These are phyloP conservation scores for Frankliniella fusca DNA, from an alignment of 2,888 invertebrate genomes.

Conservation along the genomic window DNA sequence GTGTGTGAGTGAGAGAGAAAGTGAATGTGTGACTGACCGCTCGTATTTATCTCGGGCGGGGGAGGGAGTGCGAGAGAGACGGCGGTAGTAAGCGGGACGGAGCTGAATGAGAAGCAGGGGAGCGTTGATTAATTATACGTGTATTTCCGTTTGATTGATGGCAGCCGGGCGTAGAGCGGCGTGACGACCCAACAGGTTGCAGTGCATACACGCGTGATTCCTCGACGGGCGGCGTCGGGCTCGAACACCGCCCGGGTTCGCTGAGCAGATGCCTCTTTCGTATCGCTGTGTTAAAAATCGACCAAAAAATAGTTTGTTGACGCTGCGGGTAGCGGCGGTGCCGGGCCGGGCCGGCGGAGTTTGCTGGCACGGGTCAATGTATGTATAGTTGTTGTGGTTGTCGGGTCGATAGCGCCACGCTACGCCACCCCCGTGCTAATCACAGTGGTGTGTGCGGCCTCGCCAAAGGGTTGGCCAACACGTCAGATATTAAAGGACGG, in stretches of 20 bases:
- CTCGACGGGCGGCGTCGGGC: too few species aligned
- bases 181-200: background rate
- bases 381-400: background rate
- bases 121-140: slow-evolving; percentile 13
- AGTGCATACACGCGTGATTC: too few species aligned
- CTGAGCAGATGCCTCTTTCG: too few species aligned
- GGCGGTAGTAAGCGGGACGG: background rate
- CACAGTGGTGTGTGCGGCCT: background rate
- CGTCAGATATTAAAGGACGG: slow-evolving; percentile 12
- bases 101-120: background rate
- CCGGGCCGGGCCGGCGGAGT: too few species aligned
- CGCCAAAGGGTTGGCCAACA: background rate
- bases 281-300: too few species aligned
- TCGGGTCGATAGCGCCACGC: background rate
- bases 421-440: background rate
- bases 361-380: too few species aligned
- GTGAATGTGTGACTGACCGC: background rate
- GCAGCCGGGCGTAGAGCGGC: background rate
- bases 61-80: background rate
- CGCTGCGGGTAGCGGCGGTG: too few species aligned
- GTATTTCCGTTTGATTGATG: slow-evolving; percentile 20
- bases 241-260: too few species aligned
- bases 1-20: background rate
- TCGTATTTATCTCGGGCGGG: background rate
- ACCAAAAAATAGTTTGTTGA: too few species aligned